Base-by-base conservation (phyloP, 2,888 invertebrate species). In the Calephelis perditalis region DNA sequence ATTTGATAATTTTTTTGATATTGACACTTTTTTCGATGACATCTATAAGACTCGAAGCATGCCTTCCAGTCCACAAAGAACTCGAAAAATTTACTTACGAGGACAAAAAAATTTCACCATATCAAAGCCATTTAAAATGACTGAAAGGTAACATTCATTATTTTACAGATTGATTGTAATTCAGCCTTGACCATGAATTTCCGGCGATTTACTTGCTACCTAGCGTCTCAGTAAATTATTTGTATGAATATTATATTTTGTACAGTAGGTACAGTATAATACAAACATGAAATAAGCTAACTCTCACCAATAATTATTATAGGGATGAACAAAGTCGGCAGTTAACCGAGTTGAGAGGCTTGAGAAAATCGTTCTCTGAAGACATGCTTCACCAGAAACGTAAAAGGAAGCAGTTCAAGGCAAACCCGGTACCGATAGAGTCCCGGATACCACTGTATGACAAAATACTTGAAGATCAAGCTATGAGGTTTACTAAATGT, bases 371-470 rank as follows among this genome's bases (percentile, higher is more conserved):
- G 65, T 88, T 80, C 76, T 92, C 91, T 26, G 87, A 75, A 60
- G 86, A 81, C 62, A 86, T 79, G 92, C 84, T 86, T 11, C 76
- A 91, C 67, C 81, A 81, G 64, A 89, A 91, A 70, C 85, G 81
- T 7, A 88, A 92, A 63, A 88, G 91, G 70, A 92, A 89, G 70
- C 81, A 83, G 56, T 93, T 94, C 66, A 87, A 84, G 71, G 92
- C 93, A 2, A 91, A 92, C 71, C 93, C 94, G 3, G 91, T 95
- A 62, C 95, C 95, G 0, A 91, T 95, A 47, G 94, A 94, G 68
- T 94, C 95, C 0, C 92, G 93, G 70, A 92, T 95, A 63, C 94
- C 94, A 0, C 86, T 95, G 12, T 95, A 94, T 70, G 93, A 95
- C 72, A 94, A 94, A 85, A 92, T 95, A 65, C 84, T 95, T 71